phyloP scores from a whole-genome alignment of 2,113 vertebrate genomes.

The Trogon surrucura region DNA sequence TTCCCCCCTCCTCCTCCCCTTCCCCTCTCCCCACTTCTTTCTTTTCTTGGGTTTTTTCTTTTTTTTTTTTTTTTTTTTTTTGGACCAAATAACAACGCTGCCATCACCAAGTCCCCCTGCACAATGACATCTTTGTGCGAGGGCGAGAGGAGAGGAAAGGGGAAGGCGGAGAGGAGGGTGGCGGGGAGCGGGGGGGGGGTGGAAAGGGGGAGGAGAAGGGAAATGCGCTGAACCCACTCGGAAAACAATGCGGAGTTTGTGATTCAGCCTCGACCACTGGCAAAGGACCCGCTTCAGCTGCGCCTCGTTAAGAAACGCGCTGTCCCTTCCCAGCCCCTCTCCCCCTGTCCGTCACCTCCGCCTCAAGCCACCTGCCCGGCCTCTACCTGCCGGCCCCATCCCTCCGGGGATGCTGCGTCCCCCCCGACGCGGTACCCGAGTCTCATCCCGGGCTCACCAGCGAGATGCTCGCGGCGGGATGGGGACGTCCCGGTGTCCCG shows the following conservation, averaged over 20 bases:
- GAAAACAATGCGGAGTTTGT: conserved; percentile 69
- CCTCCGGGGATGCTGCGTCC: accelerated
- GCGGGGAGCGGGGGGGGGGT: too few relatives aligned
- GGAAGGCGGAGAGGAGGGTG: neutral
- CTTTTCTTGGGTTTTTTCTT: neutral
- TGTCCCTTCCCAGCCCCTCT: conserved; percentile 38
- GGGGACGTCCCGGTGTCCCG: neutral
- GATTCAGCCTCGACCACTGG: conserved; percentile 61
- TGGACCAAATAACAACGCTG: conserved; percentile 51
- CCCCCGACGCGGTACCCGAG: accelerated
- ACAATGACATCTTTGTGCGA: conserved; percentile 74
- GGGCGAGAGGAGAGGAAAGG: conserved; percentile 51
- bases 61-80: neutral
- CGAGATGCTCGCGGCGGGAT: neutral
- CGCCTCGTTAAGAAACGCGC: conserved; percentile 4
- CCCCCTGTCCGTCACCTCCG: neutral
- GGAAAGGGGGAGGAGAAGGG: conserved; percentile 29
- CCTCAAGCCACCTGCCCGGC: neutral
- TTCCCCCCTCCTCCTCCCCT: neutral
- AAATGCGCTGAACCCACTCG: conserved; percentile 38
- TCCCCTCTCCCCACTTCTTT: conserved; percentile 29
- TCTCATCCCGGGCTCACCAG: neutral
- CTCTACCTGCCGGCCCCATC: neutral
- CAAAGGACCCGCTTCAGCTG: conserved; percentile 55
- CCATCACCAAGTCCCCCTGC: conserved; percentile 26